Conservation (phyloP, 2,113 vertebrate species). For the Cyphomyrus discorhynchus region DNA sequence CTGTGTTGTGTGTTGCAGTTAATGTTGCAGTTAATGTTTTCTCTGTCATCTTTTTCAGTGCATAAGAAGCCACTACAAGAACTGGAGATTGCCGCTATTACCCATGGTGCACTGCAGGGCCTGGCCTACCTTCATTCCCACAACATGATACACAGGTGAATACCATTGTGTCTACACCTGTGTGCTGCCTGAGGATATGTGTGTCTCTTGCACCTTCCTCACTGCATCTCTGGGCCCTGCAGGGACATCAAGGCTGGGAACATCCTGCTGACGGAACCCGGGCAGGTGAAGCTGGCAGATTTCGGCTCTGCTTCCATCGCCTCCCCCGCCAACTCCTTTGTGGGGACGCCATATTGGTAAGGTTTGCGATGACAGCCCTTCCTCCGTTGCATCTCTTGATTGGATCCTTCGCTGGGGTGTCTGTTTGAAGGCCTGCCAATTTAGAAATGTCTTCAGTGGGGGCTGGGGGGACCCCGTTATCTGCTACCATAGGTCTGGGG, state of each 20-base stretch:
- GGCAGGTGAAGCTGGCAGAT: constrained; percentile 97
- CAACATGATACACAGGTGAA: constrained; percentile 97
- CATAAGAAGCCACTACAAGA: constrained; percentile 99
- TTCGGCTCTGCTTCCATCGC: constrained; percentile 97
- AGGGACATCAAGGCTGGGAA: constrained; percentile 71
- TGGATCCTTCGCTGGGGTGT: neutral
- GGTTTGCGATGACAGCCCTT: constrained; percentile 24
- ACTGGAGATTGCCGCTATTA: constrained; percentile 98
- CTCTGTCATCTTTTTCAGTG: constrained; percentile 59
- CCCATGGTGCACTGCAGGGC: constrained; percentile 95
- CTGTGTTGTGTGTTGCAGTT: neutral
- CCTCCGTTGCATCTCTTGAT: neutral
- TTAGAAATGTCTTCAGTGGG: neutral
- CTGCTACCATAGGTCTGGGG: neutral
- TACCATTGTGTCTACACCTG: constrained; percentile 38
- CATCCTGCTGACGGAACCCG: constrained; percentile 92
- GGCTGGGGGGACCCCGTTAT: neutral
- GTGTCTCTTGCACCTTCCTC: neutral
- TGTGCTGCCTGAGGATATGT: neutral
- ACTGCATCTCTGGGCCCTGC: neutral
- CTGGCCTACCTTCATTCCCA: constrained; percentile 98
- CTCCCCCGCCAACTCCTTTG: constrained; percentile 98
- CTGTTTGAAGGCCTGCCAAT: neutral
- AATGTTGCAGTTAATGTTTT: neutral
- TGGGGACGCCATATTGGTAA: constrained; percentile 99